These are phyloP conservation scores for Thymallus thymallus DNA, from an alignment of 2,113 vertebrate genomes.

Conservation along the genomic window DNA sequence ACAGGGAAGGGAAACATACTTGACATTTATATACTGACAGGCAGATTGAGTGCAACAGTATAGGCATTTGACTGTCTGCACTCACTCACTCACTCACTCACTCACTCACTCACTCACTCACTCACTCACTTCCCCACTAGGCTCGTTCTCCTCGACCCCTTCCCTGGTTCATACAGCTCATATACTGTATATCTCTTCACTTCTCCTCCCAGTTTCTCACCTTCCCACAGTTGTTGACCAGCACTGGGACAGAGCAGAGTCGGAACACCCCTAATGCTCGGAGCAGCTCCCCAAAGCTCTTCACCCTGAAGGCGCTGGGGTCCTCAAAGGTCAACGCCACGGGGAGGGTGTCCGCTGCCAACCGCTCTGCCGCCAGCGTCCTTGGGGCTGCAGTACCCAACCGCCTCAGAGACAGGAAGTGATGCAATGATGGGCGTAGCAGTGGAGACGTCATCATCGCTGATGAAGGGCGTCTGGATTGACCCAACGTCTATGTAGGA, in stretches of 20 bases:
- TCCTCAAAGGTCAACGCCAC: conserved; percentile 67
- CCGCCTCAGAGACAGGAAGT: conserved; percentile 38
- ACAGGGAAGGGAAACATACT: too few species aligned
- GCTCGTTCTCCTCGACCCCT: not conserved
- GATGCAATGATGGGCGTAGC: conserved; percentile 36
- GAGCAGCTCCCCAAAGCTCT: conserved; percentile 71
- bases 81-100: too few species aligned
- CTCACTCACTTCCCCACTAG: not conserved
- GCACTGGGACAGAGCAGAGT: conserved; percentile 74
- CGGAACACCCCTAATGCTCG: conserved; percentile 73
- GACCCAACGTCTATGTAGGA: not conserved
- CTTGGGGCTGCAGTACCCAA: conserved; percentile 33
- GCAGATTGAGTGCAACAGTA: too few species aligned
- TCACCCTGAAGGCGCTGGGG: conserved; percentile 73
- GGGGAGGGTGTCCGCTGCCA: not conserved
- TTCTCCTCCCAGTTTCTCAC: conserved; percentile 52
- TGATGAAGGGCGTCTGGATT: not conserved
- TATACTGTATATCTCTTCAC: conserved; percentile 2
- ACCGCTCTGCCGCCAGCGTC: conserved; percentile 6
- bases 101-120: not conserved
- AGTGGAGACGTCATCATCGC: conserved; percentile 46
- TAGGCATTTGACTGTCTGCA: too few species aligned
- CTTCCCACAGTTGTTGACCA: conserved; percentile 76
- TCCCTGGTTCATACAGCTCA: conserved; percentile 56
- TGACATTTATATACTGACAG: too few species aligned